A percentile compares a stretch with the other conserved stretches of the same genome.
Evolutionary conservation across 2,113 vertebrate species (phyloP).

Genomic region (Esox niger): DNA sequence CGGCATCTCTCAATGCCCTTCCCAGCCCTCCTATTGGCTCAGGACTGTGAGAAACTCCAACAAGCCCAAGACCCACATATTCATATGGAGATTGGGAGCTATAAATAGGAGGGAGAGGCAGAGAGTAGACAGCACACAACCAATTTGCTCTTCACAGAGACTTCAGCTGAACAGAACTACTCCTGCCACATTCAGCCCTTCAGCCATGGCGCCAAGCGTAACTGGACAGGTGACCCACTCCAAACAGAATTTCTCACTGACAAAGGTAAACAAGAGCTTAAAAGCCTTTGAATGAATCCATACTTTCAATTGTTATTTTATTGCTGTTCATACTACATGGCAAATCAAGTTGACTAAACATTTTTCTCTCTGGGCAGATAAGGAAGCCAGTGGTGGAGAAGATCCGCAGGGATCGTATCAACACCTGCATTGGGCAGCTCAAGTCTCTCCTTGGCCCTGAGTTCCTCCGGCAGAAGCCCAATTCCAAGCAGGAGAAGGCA

Average conservation of each 20-base stretch:
- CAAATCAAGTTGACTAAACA: constrained; percentile 21
- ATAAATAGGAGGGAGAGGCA: constrained; percentile 63
- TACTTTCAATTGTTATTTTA: background rate
- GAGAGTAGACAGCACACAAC: constrained; percentile 58
- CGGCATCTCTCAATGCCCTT: constrained; percentile 66
- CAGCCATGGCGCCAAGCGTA: constrained; percentile 71
- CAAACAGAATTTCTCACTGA: constrained; percentile 64
- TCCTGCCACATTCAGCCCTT: constrained; percentile 48
- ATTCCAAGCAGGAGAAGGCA: constrained; percentile 78
- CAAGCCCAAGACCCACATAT: constrained; percentile 70
- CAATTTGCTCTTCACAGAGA: constrained; percentile 52
- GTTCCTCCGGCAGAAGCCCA: constrained; percentile 71
- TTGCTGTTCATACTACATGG: background rate
- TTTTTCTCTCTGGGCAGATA: constrained; percentile 51
- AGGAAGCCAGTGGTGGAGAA: constrained; percentile 77
- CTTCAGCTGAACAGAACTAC: constrained; percentile 31
- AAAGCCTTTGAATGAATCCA: background rate
- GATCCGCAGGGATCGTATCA: constrained; percentile 71
- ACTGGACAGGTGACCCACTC: constrained; percentile 50
- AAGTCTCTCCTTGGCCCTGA: constrained; percentile 69
- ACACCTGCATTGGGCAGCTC: constrained; percentile 75
- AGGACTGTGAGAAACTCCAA: constrained; percentile 72
- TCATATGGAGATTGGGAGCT: constrained; percentile 69
- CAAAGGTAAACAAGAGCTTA: constrained; percentile 63
- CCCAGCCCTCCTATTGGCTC: constrained; percentile 66